Conservation (phyloP, 2,888 invertebrate species). For the Acheta domesticus region DNA sequence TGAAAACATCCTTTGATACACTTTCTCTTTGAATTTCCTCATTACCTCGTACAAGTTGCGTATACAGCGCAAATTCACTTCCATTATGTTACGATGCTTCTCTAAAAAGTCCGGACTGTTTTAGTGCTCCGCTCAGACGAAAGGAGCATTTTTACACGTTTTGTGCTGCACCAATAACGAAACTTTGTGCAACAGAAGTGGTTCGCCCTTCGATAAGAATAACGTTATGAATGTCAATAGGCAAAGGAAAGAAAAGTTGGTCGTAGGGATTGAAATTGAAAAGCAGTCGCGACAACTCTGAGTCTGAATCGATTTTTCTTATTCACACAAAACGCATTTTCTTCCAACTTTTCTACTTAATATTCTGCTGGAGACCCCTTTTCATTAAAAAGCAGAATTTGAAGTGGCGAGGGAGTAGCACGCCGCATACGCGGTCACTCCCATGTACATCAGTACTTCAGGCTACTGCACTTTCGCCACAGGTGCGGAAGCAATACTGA, state of each 20-base stretch:
- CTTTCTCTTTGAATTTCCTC: no score
- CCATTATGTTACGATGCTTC: no score
- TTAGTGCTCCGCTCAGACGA: background rate
- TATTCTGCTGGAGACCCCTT: background rate
- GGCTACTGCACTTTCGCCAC: no score
- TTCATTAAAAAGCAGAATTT: background rate
- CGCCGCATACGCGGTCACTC: no score
- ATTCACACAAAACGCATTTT: slow-evolving; percentile 18
- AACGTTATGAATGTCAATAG: background rate
- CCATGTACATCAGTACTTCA: no score
- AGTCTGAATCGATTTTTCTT: background rate
- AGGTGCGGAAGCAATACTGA: no score
- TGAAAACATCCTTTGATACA: no score
- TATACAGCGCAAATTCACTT: no score
- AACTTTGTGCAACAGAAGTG: background rate
- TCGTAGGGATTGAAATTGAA: background rate
- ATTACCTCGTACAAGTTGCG: no score
- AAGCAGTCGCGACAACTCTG: background rate
- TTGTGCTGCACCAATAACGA: background rate
- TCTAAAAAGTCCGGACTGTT: background rate
- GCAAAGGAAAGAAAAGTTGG: background rate
- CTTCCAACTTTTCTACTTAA: background rate
- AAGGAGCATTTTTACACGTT: background rate
- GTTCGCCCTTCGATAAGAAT: background rate
- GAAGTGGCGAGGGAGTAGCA: no score